Conservation (phyloP, 2,888 invertebrate species). For the Germaria angustata region DNA sequence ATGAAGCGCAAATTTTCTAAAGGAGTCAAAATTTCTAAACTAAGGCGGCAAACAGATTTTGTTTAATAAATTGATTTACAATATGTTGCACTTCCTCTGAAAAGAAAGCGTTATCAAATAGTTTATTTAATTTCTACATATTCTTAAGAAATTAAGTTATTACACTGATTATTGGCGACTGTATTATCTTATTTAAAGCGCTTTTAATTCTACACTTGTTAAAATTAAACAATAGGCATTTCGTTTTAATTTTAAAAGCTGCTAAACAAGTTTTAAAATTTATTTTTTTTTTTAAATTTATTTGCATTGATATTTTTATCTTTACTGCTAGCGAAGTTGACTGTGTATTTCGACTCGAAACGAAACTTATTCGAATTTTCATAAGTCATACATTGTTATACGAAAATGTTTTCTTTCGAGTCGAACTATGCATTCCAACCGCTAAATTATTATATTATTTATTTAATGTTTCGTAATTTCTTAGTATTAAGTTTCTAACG, state of each 20-base stretch:
- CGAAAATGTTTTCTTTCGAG: background rate
- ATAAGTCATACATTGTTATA: background rate
- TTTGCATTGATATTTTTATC: conserved; percentile 32
- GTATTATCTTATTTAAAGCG: conserved; percentile 13
- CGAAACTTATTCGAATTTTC: background rate
- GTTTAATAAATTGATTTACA: too few relatives aligned
- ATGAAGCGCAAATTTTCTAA: too few relatives aligned
- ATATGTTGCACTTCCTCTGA: too few relatives aligned
- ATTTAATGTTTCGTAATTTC: background rate
- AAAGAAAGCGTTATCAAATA: too few relatives aligned
- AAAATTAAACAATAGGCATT: conserved; percentile 6
- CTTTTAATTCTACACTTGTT: conserved; percentile 20
- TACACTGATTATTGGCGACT: too few relatives aligned
- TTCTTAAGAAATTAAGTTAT: too few relatives aligned
- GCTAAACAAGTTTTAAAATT: conserved; percentile 7
- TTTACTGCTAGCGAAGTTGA: background rate
- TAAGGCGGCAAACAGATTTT: too few relatives aligned
- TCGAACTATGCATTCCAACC: background rate
- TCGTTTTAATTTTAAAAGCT: background rate
- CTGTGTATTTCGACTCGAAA: background rate
- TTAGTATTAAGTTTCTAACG: conserved; percentile 1
- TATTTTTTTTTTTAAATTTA: background rate
- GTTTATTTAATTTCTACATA: too few relatives aligned
- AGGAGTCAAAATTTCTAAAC: too few relatives aligned
- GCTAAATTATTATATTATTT: conserved; percentile 4